Percentiles rank a stretch among this genome's conserved stretches.
Evolutionary conservation across 1,140 invertebrate genomes (phyloP).

Genomic region (Eurosta solidaginis): DNA sequence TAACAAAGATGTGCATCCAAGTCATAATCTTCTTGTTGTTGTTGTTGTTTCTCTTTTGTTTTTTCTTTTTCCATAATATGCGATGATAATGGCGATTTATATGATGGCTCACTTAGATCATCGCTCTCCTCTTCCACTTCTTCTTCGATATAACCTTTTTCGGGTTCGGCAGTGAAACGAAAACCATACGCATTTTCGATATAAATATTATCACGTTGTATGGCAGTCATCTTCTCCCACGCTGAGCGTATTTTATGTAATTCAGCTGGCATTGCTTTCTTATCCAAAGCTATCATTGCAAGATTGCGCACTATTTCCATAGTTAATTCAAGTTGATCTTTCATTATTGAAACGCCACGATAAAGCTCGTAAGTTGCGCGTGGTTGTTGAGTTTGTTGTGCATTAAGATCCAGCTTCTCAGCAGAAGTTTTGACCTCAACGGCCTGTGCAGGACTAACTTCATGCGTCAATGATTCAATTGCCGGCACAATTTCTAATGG

Average conservation of each 20-base stretch:
- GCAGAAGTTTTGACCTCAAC: background rate
- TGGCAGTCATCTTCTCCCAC: slow-evolving; percentile 40
- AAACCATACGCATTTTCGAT: slow-evolving; percentile 10
- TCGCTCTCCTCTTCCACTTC: slow-evolving; percentile 33
- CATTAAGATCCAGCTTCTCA: background rate
- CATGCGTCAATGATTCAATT: background rate
- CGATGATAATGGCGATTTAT: background rate
- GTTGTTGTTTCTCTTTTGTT: background rate
- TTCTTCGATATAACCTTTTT: background rate
- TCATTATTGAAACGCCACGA: slow-evolving; percentile 34
- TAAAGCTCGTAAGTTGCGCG: background rate
- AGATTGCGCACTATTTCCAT: slow-evolving; percentile 52
- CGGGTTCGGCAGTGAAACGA: background rate
- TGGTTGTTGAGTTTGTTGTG: background rate
- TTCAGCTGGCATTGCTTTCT: slow-evolving; percentile 39
- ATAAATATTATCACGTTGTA: slow-evolving; percentile 36
- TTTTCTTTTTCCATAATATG: background rate
- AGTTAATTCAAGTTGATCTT: slow-evolving; percentile 42
- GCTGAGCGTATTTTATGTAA: slow-evolving; percentile 40
- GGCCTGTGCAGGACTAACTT: background rate
- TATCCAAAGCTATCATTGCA: slow-evolving; percentile 46
- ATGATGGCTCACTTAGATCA: background rate
- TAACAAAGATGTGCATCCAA: slow-evolving; percentile 48
- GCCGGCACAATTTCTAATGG: background rate
- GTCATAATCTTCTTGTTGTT: slow-evolving; percentile 25